phyloP scores from a whole-genome alignment of 1,140 invertebrate genomes.

The Limonius californicus region DNA sequence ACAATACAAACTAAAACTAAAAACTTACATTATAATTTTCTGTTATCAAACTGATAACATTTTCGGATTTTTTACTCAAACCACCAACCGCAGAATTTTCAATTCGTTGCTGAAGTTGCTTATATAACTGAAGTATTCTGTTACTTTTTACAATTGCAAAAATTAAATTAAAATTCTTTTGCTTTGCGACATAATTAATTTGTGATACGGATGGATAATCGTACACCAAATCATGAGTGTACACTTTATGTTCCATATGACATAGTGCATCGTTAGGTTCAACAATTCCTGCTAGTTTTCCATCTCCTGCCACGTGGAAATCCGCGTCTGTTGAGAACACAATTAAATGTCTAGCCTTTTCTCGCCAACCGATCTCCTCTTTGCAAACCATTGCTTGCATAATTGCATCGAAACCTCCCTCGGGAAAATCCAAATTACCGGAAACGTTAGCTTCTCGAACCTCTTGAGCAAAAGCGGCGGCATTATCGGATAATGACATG shows the following conservation, averaged over 20 bases:
- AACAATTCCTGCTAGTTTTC: constrained; percentile 84
- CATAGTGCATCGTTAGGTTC: constrained; percentile 91
- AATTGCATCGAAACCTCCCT: constrained; percentile 98
- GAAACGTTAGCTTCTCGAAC: constrained; percentile 82
- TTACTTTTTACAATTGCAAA: constrained; percentile 92
- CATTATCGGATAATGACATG: constrained; percentile 58
- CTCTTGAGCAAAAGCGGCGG: constrained; percentile 57
- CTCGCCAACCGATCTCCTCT: constrained; percentile 82
- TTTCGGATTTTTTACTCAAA: constrained; percentile 80
- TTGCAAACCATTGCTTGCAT: constrained; percentile 97
- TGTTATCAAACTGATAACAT: constrained; percentile 87
- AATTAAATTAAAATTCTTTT: constrained; percentile 95
- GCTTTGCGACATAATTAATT: constrained; percentile 71
- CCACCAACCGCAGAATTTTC: constrained; percentile 83
- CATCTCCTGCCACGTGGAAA: constrained; percentile 92
- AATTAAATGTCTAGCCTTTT: constrained; percentile 85
- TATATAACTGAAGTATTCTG: constrained; percentile 65
- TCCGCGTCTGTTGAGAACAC: constrained; percentile 97
- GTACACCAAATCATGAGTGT: constrained; percentile 74
- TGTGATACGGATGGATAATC: constrained; percentile 98
- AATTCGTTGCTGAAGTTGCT: constrained; percentile 71
- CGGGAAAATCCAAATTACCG: constrained; percentile 96
- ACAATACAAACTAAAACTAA: background rate
- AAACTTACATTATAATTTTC: constrained; percentile 70
- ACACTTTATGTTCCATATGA: constrained; percentile 67